phyloP scores from a whole-genome alignment of 2,888 invertebrate genomes.

The Drosophila pegasa region DNA sequence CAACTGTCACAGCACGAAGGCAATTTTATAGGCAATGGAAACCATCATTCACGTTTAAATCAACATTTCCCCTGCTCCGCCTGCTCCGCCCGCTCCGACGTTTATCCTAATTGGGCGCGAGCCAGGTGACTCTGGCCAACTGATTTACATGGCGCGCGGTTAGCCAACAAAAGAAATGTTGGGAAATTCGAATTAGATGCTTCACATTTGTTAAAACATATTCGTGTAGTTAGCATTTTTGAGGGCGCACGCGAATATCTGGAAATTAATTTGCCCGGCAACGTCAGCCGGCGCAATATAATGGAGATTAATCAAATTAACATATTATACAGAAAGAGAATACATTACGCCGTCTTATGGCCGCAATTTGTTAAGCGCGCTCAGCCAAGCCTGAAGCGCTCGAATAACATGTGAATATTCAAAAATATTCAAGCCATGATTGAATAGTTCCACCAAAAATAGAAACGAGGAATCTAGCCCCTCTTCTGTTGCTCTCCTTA shows the following conservation, averaged over 20 bases:
- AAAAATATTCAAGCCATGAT: slow-evolving; percentile 7
- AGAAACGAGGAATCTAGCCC: neutral
- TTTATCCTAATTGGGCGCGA: slow-evolving; percentile 75
- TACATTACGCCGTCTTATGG: slow-evolving; percentile 69
- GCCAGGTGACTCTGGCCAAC: slow-evolving; percentile 37
- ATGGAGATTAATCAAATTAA: slow-evolving; percentile 78
- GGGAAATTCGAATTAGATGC: slow-evolving; percentile 44
- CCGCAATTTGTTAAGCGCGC: slow-evolving; percentile 70
- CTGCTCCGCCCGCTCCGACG: slow-evolving; percentile 42
- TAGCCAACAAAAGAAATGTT: slow-evolving; percentile 22
- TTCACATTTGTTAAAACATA: slow-evolving; percentile 38
- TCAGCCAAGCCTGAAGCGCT: neutral
- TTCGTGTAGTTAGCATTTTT: slow-evolving; percentile 49
- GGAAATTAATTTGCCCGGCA: slow-evolving; percentile 54
- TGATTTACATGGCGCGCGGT: slow-evolving; percentile 15
- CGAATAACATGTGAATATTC: slow-evolving; percentile 5
- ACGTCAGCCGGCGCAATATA: slow-evolving; percentile 38
- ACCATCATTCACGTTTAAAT: slow-evolving; percentile 81
- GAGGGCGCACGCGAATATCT: slow-evolving; percentile 60
- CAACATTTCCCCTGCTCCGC: slow-evolving; percentile 74
- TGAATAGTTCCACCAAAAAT: neutral
- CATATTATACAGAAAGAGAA: slow-evolving; percentile 76
- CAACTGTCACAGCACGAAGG: slow-evolving; percentile 62
- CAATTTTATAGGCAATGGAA: slow-evolving; percentile 34
- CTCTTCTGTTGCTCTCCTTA: neutral